Conservation (phyloP, 2,113 vertebrate species). For the Uria aalge region DNA sequence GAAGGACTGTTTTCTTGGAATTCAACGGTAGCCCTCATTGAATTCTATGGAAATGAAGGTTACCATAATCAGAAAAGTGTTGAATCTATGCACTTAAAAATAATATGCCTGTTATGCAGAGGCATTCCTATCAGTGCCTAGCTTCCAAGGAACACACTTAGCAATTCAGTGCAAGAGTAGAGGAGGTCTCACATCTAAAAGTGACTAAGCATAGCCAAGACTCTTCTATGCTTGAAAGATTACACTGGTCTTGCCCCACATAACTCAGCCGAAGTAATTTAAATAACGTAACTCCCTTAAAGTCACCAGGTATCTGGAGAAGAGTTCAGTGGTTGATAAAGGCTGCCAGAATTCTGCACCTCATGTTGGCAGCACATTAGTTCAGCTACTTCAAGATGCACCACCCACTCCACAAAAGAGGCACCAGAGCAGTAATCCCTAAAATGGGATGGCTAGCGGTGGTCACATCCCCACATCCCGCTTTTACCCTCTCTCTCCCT, state of each 20-base stretch:
- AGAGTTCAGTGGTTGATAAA: neutral
- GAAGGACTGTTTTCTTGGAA: constrained; percentile 83
- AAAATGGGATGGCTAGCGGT: neutral
- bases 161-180: neutral
- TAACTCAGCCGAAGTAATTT: neutral
- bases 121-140: neutral
- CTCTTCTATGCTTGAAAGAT: neutral
- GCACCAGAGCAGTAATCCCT: neutral
- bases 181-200: neutral
- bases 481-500: neutral
- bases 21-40: constrained; percentile 97
- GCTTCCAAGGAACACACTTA: neutral
- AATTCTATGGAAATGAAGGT: constrained; percentile 80
- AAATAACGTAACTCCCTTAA: neutral
- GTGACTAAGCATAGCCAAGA: neutral
- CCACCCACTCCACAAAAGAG: neutral
- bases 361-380: neutral
- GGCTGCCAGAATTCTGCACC: neutral
- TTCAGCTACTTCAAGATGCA: neutral
- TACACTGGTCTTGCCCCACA: neutral
- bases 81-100: neutral
- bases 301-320: neutral
- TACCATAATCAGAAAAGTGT: neutral
- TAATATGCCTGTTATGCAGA: neutral
- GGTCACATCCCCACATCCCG: neutral